Conservation (phyloP, 2,113 vertebrate genomes). For the Zosterops japonicus region DNA sequence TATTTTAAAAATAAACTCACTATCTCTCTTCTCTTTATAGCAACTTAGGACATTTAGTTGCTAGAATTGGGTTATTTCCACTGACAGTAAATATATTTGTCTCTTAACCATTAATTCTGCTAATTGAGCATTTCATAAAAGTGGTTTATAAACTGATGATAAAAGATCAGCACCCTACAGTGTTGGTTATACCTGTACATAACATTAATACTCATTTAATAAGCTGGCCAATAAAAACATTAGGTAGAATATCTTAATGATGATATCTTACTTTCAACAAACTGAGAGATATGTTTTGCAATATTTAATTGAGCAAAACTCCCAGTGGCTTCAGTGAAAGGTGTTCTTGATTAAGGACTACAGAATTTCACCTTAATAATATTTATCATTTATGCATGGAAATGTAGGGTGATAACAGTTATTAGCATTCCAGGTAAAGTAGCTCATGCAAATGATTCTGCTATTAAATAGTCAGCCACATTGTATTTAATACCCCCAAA, state of each 20-base stretch:
- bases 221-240: constrained; percentile 56
- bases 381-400: constrained; percentile 72
- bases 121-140: constrained; percentile 40
- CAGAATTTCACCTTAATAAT: constrained; percentile 56
- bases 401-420: constrained; percentile 59
- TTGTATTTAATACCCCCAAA: constrained; percentile 74
- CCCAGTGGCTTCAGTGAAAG: constrained; percentile 24
- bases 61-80: not conserved
- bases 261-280: constrained; percentile 62
- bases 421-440: constrained; percentile 75
- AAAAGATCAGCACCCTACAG: constrained; percentile 41
- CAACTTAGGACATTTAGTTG: not conserved
- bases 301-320: constrained; percentile 56
- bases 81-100: not conserved
- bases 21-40: not conserved
- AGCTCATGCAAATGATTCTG: constrained; percentile 72
- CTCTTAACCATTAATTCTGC: not conserved
- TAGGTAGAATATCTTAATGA: constrained; percentile 54
- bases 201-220: constrained; percentile 56
- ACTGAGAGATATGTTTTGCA: constrained; percentile 51
- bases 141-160: constrained; percentile 29
- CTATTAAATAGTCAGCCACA: constrained; percentile 70
- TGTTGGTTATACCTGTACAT: constrained; percentile 28
- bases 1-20: not conserved
- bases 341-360: constrained; percentile 58